A percentile compares a stretch with the other conserved stretches of the same genome.
Conservation (phyloP, 2,113 vertebrate species). For the Laticauda laticaudata region DNA sequence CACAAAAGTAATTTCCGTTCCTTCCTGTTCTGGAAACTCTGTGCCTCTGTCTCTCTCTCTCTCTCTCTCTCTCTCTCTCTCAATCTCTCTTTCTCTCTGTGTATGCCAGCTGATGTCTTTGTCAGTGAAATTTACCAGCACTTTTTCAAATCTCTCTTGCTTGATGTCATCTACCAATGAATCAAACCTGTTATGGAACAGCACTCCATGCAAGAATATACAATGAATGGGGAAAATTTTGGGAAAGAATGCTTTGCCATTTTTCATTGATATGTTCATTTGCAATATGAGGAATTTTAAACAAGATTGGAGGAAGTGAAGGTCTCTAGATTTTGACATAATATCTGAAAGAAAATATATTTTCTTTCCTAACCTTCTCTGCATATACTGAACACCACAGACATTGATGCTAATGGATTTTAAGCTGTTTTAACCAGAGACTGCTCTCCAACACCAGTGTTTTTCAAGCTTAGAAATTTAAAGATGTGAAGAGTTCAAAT, state of each 20-base stretch:
- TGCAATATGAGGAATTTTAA: constrained; percentile 42
- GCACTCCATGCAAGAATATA: constrained; percentile 56
- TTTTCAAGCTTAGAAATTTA: background rate
- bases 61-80: too few species aligned
- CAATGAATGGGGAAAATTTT: constrained; percentile 54
- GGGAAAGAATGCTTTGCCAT: constrained; percentile 40
- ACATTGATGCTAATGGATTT: background rate
- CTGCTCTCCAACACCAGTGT: background rate
- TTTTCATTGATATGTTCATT: constrained; percentile 43
- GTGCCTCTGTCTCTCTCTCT: background rate
- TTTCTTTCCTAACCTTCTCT: background rate
- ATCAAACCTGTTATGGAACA: constrained; percentile 73
- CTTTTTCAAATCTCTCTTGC: constrained; percentile 73
- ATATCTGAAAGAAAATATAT: too few species aligned
- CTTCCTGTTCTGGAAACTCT: constrained; percentile 69
- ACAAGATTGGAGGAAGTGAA: background rate
- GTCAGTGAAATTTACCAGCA: constrained; percentile 73
- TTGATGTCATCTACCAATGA: constrained; percentile 76
- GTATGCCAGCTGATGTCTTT: constrained; percentile 24
- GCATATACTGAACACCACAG: background rate
- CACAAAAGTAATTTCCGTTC: constrained; percentile 75
- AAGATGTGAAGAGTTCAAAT: background rate
- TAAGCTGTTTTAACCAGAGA: background rate
- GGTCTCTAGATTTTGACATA: background rate
- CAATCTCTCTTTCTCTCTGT: background rate